Conservation (phyloP, 1,140 invertebrate species). For the Dinoponera quadriceps region DNA sequence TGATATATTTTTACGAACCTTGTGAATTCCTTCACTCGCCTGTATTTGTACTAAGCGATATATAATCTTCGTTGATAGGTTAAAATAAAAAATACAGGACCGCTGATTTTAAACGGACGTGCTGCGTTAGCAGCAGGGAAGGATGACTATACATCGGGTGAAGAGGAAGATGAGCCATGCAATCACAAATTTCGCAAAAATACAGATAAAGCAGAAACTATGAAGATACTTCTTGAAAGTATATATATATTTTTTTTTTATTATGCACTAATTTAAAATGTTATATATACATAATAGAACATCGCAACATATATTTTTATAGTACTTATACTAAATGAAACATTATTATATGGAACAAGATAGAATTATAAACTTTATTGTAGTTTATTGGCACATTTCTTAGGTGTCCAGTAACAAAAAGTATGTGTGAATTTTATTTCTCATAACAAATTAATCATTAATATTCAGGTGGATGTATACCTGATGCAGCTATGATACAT, state of each 20-base stretch:
- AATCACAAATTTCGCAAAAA: conserved; percentile 87
- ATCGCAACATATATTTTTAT: conserved; percentile 10
- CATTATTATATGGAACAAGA: neutral
- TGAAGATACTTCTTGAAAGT: conserved; percentile 91
- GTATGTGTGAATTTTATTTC: conserved; percentile 1
- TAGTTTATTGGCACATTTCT: neutral
- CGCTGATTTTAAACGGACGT: conserved; percentile 91
- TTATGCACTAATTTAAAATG: neutral
- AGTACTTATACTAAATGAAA: conserved; percentile 29
- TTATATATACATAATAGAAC: neutral
- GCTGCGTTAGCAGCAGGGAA: conserved; percentile 92
- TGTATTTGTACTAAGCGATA: conserved; percentile 45
- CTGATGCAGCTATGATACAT: conserved; percentile 98
- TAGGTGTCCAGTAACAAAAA: neutral
- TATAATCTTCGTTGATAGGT: conserved; percentile 79
- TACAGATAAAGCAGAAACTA: conserved; percentile 87
- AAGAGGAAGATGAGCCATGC: conserved; percentile 86
- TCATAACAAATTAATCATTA: conserved; percentile 23
- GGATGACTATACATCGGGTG: conserved; percentile 91
- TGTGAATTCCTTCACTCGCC: neutral
- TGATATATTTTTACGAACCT: conserved; percentile 16
- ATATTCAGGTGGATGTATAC: conserved; percentile 92
- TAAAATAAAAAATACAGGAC: conserved; percentile 87
- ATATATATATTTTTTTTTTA: conserved; percentile 70
- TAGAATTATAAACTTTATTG: neutral